Percentiles rank a stretch among this genome's conserved stretches.
Conservation (phyloP, 2,888 invertebrate genomes). For the Metacarcinus magister region DNA sequence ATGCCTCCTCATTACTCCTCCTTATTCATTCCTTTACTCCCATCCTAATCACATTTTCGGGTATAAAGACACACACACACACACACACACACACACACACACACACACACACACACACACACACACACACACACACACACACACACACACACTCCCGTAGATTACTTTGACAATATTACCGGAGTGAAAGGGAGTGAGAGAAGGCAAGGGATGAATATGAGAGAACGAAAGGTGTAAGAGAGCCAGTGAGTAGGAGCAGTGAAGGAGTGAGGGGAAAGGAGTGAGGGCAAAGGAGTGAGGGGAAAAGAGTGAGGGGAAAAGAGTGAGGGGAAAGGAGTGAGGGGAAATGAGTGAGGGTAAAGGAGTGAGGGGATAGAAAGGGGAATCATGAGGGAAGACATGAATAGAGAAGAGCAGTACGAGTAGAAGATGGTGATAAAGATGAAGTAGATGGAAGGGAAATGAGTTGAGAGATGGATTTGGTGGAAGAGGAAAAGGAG, state of each 20-base stretch:
- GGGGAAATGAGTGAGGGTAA: not conserved
- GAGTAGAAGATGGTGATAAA: not conserved
- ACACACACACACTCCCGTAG: no score
- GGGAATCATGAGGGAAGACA: not conserved
- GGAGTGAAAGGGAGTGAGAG: no score
- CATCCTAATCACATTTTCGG: not conserved
- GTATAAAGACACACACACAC: not conserved
- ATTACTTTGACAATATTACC: not conserved
- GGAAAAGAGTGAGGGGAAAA: not conserved
- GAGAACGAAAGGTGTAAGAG: not conserved
- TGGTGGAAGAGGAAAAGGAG: not conserved
- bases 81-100: conserved; percentile 48
- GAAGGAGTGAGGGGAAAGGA: not conserved
- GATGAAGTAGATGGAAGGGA: not conserved
- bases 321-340: not conserved
- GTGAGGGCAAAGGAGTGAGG: not conserved
- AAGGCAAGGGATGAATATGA: no score
- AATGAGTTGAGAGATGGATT: not conserved
- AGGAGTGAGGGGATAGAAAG: not conserved
- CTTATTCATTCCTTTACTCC: no score
- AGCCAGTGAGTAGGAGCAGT: no score
- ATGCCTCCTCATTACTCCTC: no score
- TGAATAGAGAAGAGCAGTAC: not conserved
- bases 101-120: conserved; percentile 48
- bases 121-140: no score